A percentile compares a stretch with the other conserved stretches of the same genome.
phyloP scores from a whole-genome alignment of 2,888 invertebrate species.

The Notodonta dromedarius region DNA sequence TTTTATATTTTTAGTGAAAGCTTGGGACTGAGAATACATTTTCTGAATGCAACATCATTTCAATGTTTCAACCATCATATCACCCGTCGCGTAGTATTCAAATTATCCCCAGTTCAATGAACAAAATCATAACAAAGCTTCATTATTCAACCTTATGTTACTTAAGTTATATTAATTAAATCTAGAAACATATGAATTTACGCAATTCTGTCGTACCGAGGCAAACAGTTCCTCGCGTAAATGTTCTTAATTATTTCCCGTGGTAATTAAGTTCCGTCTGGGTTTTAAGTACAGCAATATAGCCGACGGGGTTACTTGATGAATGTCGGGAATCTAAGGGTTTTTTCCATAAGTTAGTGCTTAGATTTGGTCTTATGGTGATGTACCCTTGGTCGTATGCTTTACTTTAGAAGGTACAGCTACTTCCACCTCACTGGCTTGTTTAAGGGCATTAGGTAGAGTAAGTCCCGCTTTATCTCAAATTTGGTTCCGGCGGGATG shows the following conservation, averaged over 20 bases:
- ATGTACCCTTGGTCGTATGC: too few species aligned
- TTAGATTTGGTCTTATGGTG: too few species aligned
- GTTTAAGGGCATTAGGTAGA: too few species aligned
- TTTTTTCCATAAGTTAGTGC: too few species aligned
- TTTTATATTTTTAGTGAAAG: neutral
- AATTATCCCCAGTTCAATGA: neutral
- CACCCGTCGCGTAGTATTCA: neutral
- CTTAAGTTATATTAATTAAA: too few species aligned
- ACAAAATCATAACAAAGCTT: too few species aligned
- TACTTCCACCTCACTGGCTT: too few species aligned
- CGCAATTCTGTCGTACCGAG: neutral
- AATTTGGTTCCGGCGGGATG: too few species aligned
- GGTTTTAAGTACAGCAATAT: conserved; percentile 26
- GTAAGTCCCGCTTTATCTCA: too few species aligned
- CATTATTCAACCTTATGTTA: too few species aligned
- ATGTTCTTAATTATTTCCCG: conserved; percentile 24
- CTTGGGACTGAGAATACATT: neutral
- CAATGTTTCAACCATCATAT: neutral
- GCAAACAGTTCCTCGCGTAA: conserved; percentile 9
- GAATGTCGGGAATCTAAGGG: conserved; percentile 5
- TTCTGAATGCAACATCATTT: neutral
- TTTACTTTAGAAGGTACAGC: too few species aligned
- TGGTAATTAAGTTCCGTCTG: conserved; percentile 28
- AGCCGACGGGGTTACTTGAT: conserved; percentile 14
- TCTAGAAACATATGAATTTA: neutral